Base-by-base conservation (phyloP, 2,888 invertebrate species). In the Seira sanloemensis region DNA sequence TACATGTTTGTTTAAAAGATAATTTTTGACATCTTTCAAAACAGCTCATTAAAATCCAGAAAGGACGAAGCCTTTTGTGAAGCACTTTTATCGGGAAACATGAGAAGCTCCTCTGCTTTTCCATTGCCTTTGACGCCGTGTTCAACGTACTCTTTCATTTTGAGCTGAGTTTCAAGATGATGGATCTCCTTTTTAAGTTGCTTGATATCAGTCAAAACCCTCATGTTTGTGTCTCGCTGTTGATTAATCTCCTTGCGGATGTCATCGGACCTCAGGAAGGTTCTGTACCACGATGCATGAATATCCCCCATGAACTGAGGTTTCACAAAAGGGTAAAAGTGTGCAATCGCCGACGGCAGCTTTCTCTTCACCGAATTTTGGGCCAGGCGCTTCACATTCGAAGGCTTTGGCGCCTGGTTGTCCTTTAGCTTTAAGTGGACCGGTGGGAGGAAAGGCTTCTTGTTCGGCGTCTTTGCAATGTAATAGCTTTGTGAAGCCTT, bases 361-460 rank as follows among this genome's bases (percentile, higher is more conserved):
- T 80, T 80, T 21, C 79, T 46, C 74, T 80, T 80, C 1, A 80
- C 74, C 1, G 79, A 80, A 25, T 80, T 80, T 58, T 74, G 79
- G 9, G 58, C 54, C 7, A 69, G 79, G 21, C 79, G 79, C 25
- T 73, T 80, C 16, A 68, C 74, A 21, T 80, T 80, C 24, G 73
- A 73, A 2, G 79, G 74, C 23, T 74, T 80, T 19, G 79, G 79
- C 21, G 65, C 72, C 21, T 54, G 54, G 21, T 50, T 26, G 1
- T 73, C 73, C 9, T 58, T 46, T 2, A 68, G 73, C 58, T 80
- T 73, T 9, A 80, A 21, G 19, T 74, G 67, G 0, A 80, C 16
- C 12, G 50, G n/a, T 1, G 79, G 79, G 5, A 80, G 46, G 73
- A 80, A 50, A 12, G 9, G 46, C 27, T 27, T 26, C 18, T 66